These are phyloP conservation scores for Apocrypta bakeri DNA, from an alignment of 1,140 invertebrate genomes.

Conservation along the genomic window DNA sequence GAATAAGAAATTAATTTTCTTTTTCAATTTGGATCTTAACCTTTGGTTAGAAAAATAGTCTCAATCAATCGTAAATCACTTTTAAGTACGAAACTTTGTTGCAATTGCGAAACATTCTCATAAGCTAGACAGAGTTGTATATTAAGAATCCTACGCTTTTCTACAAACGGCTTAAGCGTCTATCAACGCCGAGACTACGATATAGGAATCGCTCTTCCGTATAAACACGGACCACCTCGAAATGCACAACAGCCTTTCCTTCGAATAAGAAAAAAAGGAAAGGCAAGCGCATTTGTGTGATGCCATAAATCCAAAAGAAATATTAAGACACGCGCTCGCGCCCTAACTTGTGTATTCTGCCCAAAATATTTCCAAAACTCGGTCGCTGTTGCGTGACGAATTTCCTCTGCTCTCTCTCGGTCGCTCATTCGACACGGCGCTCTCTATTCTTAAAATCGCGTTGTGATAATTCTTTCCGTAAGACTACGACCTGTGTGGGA, in stretches of 20 bases:
- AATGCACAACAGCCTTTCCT: not conserved
- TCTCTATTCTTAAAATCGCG: not conserved
- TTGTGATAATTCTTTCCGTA: not conserved
- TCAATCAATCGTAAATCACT: too few species aligned
- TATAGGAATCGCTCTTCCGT: not conserved
- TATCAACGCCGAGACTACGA: not conserved
- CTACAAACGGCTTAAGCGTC: not conserved
- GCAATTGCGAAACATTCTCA: not conserved
- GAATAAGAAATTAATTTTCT: too few species aligned
- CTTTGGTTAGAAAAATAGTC: too few species aligned
- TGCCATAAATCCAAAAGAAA: slow-evolving; percentile 52
- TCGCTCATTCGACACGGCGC: slow-evolving; percentile 44
- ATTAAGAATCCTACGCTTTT: not conserved
- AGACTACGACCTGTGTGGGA: not conserved
- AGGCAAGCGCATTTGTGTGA: not conserved
- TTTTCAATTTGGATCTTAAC: too few species aligned
- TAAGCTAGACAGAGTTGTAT: not conserved
- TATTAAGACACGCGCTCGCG: slow-evolving; percentile 64
- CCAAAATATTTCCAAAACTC: slow-evolving; percentile 71
- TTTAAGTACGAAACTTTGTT: too few species aligned
- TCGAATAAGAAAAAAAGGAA: not conserved
- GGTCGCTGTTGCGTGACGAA: slow-evolving; percentile 61
- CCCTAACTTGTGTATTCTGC: slow-evolving; percentile 16
- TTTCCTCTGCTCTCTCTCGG: slow-evolving; percentile 45
- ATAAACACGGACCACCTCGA: not conserved